Evolutionary conservation across 2,797 vertebrate species (phyloP), one percentile per base, ranked within the genome.

Genomic region (Pipistrellus pygmaeus): DNA sequence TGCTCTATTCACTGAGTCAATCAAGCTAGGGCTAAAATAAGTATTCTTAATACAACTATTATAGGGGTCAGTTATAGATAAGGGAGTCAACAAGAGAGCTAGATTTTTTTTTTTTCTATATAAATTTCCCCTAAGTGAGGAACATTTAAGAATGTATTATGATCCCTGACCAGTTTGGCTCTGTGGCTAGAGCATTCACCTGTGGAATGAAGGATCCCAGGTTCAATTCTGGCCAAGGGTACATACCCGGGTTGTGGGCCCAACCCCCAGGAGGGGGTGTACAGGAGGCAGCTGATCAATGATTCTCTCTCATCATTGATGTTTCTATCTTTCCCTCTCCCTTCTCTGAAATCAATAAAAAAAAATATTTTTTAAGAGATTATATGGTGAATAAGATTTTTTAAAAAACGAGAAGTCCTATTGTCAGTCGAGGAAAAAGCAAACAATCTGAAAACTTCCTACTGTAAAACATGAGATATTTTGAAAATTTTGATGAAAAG

Each of bases 401-500:
- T 6, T 44, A 30, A 71, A 81, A 75, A 20, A 73, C 57, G 35
- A 25, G 64, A 55, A 77, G 23, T 10, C 5, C 15, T 86, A 1
- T 48, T 83, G 53, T 86, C 21, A n/a, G 1, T 82, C 68, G 46
- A 57, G 77, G n/a, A 30, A 93, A 93, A 93, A 55, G 6, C 2
- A 76, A 51, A 55, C 32, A 51, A 85, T 21, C n/a, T 92, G 32
- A 95, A 81, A 86, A 69, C 41, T 60, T 72, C 12, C 12, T 32
- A 57, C 21, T 91, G 17, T 66, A 71, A 75, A 90, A 83, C 27
- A 90, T 23, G 35, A 89, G 44, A 27, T 77, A 90, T 9, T 94
- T 85, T 62, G 32, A 88, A 81, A 53, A 69, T 81, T 76, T 84
- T 87, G 20, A 41, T 90, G 75, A 57, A 90, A 73, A 69, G 12